Base-by-base conservation (phyloP, 2,797 vertebrate genomes). In the Danio albolineatus region DNA sequence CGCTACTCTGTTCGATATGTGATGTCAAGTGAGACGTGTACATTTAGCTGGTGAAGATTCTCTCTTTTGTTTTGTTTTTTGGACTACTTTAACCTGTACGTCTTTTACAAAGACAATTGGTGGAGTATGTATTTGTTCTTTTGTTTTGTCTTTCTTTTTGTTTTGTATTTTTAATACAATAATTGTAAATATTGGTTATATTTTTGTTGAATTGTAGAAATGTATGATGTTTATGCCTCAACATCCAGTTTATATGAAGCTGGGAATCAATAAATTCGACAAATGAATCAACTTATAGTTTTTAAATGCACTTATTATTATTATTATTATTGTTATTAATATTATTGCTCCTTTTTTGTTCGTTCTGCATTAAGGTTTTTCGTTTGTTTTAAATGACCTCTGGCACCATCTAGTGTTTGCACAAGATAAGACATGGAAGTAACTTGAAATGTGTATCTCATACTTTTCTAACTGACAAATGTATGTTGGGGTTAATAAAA, bases 101-200 rank as follows among this genome's bases (percentile, higher is more conserved):
- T 99, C 98, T 99, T 99, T 98, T 98, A 99, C 95, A 99, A 99
- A 99, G 98, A 98, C 98, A 98, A 90, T 97, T 93, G 97, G 97
- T 96, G 95, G 96, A 98, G 96, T 98, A 96, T 88, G 96, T 97
- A 96, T 97, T 94, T 21, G 89, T 91, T 89, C 89, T 93, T 93
- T 17, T 64, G 38, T 59, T 78, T 73, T 57, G n/a, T 49, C 44
- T 57, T 62, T 69, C 36, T 62, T 95, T 95, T 69, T 70, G 43
- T 96, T 98, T 99, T 98, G 97, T 99, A 99, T 99, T 99, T 99
- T 99, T 97, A 99, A 99, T 99, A 99, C 96, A 98, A 98, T 97
- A 98, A 98, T 98, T 99, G 98, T 99, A 99, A 96, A 99, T 99
- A 99, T 96, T 96, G 98, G 97, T 99, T 99, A 95, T 99, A 98